Evolutionary conservation across 2,797 vertebrate species (phyloP), one percentile per base, ranked within the genome.

Genomic region (Crax fasciolata): DNA sequence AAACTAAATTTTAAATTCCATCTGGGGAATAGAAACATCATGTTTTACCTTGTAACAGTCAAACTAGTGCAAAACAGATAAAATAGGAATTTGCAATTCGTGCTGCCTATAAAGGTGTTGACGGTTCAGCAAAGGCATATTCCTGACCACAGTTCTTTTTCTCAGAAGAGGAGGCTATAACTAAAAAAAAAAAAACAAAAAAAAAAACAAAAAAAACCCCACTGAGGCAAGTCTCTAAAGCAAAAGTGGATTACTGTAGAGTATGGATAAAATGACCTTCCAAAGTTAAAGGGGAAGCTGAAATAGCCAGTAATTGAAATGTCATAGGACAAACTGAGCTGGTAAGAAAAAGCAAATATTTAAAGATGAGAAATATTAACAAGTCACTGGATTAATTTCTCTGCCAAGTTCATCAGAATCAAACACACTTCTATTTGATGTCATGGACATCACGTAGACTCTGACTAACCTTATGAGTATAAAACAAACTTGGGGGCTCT

Each of bases 361-460:
- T 92, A 90, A 93, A 96, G 85, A 93, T 67, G 75, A 96, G 91
- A 95, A 96, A 94, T 92, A 96, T 76, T 97, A 95, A 92, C 91
- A 93, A 96, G 94, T 78, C 85, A 89, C 80, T 92, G 94, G 89
- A 96, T 97, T 97, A 97, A 97, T 97, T 96, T 93, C 79, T 93
- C 94, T 96, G 94, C 77, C 93, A 95, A 94, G 92, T 96, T 97
- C 93, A 97, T 97, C 92, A 94, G 76, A 95, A 93, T 59, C 74
- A 96, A 96, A 95, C 89, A 88, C 25, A 90, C 63, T 84, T 91
- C 82, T 95, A 48, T 95, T 86, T 95, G 85, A 93, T 89, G 81
- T 83, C 89, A 91, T 68, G 15, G 70, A 90, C 84, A 78, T 90
- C 73, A 74, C 70, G 72, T 94, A 87, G 51, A 92, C 62, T 76